Conservation (phyloP, 2,888 invertebrate species). For the Hypomecis atomaria region DNA sequence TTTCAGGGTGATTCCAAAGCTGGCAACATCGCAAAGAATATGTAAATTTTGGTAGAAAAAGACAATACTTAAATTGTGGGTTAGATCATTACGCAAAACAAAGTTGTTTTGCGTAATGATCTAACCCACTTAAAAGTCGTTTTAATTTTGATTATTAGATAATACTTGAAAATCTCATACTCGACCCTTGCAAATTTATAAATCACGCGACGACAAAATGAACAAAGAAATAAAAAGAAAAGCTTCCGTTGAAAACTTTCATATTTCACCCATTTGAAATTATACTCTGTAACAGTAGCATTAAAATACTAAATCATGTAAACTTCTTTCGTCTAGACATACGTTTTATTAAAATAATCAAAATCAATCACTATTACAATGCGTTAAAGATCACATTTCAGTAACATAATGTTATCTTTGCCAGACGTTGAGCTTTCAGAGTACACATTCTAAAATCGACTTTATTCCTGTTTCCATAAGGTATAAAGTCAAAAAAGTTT, state of each 20-base stretch:
- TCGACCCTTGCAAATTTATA: no score
- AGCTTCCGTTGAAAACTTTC: conserved; percentile 34
- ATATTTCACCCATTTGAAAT: conserved; percentile 16
- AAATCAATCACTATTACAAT: conserved; percentile 1
- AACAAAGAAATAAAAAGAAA: conserved; percentile 7
- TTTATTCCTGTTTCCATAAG: conserved; percentile 16
- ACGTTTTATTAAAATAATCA: conserved; percentile 2
- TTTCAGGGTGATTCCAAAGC: no score
- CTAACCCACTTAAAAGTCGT: no score
- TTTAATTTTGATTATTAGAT: no score
- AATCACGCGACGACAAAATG: no score
- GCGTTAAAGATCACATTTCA: conserved; percentile 21
- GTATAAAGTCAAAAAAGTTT: not conserved
- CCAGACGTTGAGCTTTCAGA: conserved; percentile 36
- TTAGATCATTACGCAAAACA: no score
- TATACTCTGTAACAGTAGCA: not conserved
- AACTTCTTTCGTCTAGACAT: conserved; percentile 30
- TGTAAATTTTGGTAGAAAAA: no score
- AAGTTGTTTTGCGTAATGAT: no score
- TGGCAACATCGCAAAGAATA: no score
- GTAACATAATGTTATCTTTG: conserved; percentile 3
- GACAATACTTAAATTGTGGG: no score
- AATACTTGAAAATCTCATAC: no score
- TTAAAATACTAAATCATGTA: conserved; percentile 11
- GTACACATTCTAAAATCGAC: conserved; percentile 15